Base-by-base conservation (phyloP, 2,888 invertebrate species). In the Tetramorium bicarinatum region DNA sequence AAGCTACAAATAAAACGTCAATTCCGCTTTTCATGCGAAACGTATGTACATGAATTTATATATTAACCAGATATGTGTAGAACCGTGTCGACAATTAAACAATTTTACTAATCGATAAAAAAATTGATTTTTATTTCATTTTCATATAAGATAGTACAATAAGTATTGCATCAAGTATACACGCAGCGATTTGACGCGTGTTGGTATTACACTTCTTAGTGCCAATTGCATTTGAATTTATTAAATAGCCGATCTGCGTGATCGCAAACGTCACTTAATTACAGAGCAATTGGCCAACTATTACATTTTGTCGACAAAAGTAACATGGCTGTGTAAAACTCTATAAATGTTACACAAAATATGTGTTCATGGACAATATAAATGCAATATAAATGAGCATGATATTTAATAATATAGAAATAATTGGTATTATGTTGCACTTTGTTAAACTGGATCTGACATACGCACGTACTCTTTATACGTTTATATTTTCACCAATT, bases 361-460 rank as follows among this genome's bases (percentile, higher is more conserved):
- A 59, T 21, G 47, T 59, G 47, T 38, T 72, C 38, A 47, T 25
- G 74, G 74, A 72, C 74, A 72, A 80, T 80, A 80, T 80, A 80
- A 72, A 80, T 80, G 79, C 74, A 59, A 72, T 72, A 72, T 80
- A 72, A 77, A 80, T 80, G 79, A 80, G 79, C 74, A 80, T 80
- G 74, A 80, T 80, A 80, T 80, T 80, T 72, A 80, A 80, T 80
- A 80, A 80, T 72, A 80, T 72, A 72, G 79, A 72, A 80, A 80
- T 80, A 80, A 80, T 80, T 80, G 79, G 79, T 72, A 80, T 80
- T 80, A 72, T 72, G 79, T 80, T 80, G 79, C 79, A 80, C 59
- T 80, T 80, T 80, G 74, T 80, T 80, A 80, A 80, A 80, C 79
- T 80, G 79, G 59, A 80, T 80, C 79, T 80, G 79, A 80, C 79